Evolutionary conservation across 2,113 vertebrate species (phyloP).

Genomic region (Tyrannus savana): DNA sequence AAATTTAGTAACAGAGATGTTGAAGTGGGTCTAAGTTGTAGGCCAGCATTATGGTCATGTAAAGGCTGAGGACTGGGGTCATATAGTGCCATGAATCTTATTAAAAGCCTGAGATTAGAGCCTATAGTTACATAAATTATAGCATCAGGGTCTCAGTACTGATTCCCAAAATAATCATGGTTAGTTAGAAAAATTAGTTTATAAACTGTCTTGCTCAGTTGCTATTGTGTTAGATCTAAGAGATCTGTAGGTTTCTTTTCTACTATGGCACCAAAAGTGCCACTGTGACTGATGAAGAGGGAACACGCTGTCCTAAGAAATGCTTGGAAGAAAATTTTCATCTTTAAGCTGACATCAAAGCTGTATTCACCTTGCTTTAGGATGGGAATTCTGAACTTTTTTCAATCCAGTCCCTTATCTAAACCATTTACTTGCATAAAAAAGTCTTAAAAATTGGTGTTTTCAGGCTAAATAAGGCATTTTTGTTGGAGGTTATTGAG

Average conservation of each 20-base stretch:
- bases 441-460: slow-evolving; percentile 14
- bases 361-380: slow-evolving; percentile 60
- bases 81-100: not conserved
- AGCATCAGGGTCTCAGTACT: not conserved
- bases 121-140: rapidly evolving
- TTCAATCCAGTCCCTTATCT: slow-evolving; percentile 45
- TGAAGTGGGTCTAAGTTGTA: not conserved
- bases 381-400: slow-evolving; percentile 33
- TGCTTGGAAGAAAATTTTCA: slow-evolving; percentile 30
- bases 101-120: not conserved
- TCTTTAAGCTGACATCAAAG: slow-evolving; percentile 51
- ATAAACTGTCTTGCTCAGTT: not conserved
- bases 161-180: not conserved
- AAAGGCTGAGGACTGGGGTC: not conserved
- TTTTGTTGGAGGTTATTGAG: slow-evolving; percentile 67
- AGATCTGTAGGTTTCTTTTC: not conserved
- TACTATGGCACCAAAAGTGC: slow-evolving; percentile 5
- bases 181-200: not conserved
- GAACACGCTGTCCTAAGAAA: slow-evolving; percentile 41
- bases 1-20: not conserved
- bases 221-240: not conserved
- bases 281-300: slow-evolving; percentile 23
- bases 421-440: slow-evolving; percentile 45
- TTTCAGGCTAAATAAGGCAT: slow-evolving; percentile 24
- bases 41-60: not conserved